Evolutionary conservation across 64 coral and sea anemone genomes (phyloP).

Genomic region (Trachythela sp.): DNA sequence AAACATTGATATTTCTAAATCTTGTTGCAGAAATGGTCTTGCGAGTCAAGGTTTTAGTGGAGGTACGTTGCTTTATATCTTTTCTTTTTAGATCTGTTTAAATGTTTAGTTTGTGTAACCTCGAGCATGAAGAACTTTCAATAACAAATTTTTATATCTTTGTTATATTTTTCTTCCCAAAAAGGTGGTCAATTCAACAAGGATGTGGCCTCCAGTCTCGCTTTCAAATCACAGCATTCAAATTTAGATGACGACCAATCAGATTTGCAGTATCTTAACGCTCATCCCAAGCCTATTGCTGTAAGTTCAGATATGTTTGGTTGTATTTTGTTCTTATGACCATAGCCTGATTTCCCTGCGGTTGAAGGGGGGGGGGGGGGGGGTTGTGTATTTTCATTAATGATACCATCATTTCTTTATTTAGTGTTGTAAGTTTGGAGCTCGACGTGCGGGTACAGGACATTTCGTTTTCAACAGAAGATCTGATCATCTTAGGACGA

Average conservation of each 20-base stretch:
- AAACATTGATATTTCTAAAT: too few relatives aligned
- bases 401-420: background rate
- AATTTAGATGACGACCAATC: background rate
- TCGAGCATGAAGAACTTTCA: background rate
- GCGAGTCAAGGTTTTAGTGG: background rate
- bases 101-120: background rate
- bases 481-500: conserved; percentile 80
- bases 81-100: background rate
- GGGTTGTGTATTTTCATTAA: too few relatives aligned
- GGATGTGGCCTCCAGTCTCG: background rate
- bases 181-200: conserved; percentile 18
- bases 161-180: background rate
- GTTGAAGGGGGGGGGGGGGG: too few relatives aligned
- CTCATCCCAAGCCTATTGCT: background rate
- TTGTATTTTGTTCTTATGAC: background rate
- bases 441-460: conserved; percentile 70
- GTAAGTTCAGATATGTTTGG: background rate
- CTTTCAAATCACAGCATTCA: conserved; percentile 21
- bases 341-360: background rate
- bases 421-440: conserved; percentile 88
- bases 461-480: conserved; percentile 80
- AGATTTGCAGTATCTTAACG: background rate
- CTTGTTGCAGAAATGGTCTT: conserved; percentile 12
- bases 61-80: background rate
- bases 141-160: background rate